These are phyloP conservation scores for Cheilosia scutellata DNA, from an alignment of 2,888 invertebrate genomes.

Conservation along the genomic window DNA sequence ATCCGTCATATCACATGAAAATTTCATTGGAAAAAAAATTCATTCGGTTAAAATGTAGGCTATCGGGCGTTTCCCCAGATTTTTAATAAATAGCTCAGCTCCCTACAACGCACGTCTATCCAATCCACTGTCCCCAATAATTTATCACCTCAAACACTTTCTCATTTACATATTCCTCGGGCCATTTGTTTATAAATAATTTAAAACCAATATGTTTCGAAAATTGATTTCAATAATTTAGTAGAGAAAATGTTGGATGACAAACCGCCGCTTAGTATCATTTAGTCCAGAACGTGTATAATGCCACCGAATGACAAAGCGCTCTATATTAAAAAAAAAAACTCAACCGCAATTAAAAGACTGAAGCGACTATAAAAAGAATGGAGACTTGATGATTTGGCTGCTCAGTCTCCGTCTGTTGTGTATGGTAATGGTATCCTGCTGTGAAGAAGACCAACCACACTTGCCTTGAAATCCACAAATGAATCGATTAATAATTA, in stretches of 20 bases:
- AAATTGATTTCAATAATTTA: conserved; percentile 37
- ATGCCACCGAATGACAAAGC: conserved; percentile 15
- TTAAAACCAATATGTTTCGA: conserved; percentile 36
- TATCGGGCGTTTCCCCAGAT: too few relatives aligned
- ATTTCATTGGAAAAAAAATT: too few relatives aligned
- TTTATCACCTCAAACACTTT: conserved; percentile 22
- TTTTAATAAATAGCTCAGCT: background rate
- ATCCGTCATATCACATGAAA: too few relatives aligned
- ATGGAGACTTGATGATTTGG: conserved; percentile 38
- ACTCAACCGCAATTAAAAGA: conserved; percentile 22
- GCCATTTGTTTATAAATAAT: conserved; percentile 41
- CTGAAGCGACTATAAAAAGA: conserved; percentile 18
- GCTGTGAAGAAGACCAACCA: conserved; percentile 46
- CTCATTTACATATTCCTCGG: conserved; percentile 33
- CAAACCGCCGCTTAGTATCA: conserved; percentile 26
- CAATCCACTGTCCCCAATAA: background rate
- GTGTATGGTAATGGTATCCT: conserved; percentile 56
- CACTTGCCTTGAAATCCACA: conserved; percentile 60
- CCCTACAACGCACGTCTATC: conserved; percentile 1
- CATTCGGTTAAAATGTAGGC: too few relatives aligned
- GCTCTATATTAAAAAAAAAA: conserved; percentile 20
- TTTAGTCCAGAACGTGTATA: conserved; percentile 15
- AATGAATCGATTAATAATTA: conserved; percentile 76
- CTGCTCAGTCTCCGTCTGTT: conserved; percentile 5
- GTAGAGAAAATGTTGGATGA: conserved; percentile 31